Percentiles rank a stretch among this genome's conserved stretches.
Conservation (phyloP, 2,888 invertebrate species). For the Didymodactylos carnosus region DNA sequence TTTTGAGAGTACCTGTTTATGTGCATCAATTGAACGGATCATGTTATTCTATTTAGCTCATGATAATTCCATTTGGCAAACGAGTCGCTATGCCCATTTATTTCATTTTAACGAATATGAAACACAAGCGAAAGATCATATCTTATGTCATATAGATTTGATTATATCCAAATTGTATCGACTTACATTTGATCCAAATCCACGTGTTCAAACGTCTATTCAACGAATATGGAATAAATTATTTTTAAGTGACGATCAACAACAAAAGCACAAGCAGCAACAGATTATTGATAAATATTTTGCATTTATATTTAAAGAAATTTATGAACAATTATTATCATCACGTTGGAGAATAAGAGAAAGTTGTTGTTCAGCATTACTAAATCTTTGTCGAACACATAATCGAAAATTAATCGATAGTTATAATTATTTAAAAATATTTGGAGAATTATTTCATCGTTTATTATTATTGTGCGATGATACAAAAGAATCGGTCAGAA, state of each 20-base stretch:
- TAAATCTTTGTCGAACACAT: background rate
- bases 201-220: constrained; percentile 76
- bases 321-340: constrained; percentile 58
- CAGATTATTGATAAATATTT: constrained; percentile 56
- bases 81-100: constrained; percentile 65
- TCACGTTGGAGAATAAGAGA: constrained; percentile 71
- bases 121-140: constrained; percentile 57
- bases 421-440: background rate
- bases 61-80: constrained; percentile 80
- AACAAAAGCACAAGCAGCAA: constrained; percentile 40
- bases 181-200: constrained; percentile 75
- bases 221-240: constrained; percentile 75
- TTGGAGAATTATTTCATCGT: constrained; percentile 10
- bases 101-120: constrained; percentile 75
- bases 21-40: too few relatives aligned
- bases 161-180: constrained; percentile 69
- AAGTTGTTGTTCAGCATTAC: constrained; percentile 41
- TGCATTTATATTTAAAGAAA: constrained; percentile 57
- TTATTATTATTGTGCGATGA: constrained; percentile 60
- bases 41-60: constrained; percentile 79
- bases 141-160: constrained; percentile 57
- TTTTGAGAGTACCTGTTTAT: too few relatives aligned
- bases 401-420: constrained; percentile 3
- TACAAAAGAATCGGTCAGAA: constrained; percentile 52
- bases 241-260: constrained; percentile 61